Evolutionary conservation across 1,140 invertebrate species (phyloP), one percentile per base, ranked within the genome.

Genomic region (Telenomus remus): DNA sequence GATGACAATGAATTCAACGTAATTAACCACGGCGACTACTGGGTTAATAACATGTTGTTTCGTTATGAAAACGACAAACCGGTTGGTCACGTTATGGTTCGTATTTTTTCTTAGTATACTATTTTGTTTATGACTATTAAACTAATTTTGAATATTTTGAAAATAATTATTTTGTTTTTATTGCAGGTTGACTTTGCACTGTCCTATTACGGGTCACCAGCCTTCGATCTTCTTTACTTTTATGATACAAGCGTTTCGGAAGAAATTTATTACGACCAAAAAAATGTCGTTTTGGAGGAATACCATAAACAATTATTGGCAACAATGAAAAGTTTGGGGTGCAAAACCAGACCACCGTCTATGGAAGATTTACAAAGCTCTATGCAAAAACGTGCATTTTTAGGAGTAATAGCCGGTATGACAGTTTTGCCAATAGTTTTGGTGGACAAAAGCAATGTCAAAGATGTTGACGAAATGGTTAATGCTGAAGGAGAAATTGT

Each of bases 181-280:
- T 83, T 85, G 33, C 77, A 90, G 89, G 86, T 91, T 34, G 90
- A 91, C 66, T 91, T 90, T 59, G 90, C 91, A 84, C 34, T 89
- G 42, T 69, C 76, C 19, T 12, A 81, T 8, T 89, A 88, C 47
- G 73, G 79, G 8, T 89, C 89, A 33, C 89, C 89, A 8, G 89
- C 85, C 1, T 53, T 89, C 0, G 90, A 91, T 79, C 57, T 91
- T 0, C 83, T 82, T 9, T 91, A 90, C 70, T 91, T 91, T 63
- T 79, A 90, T 14, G 83, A 84, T 46, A 89, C 89, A 0, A 90
- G 89, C 60, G 54, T 81, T 4, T 56, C 60, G 6, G 69, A 80
- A 8, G 78, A 85, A 0, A 57, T 86, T 1, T 60, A 80, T 12
- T 48, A 75, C 0, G 63, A 83, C 12, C 70, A 87, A 5, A 82